Evolutionary conservation across 2,113 vertebrate species (phyloP), one percentile per base, ranked within the genome.

Genomic region (Phoenicopterus ruber): DNA sequence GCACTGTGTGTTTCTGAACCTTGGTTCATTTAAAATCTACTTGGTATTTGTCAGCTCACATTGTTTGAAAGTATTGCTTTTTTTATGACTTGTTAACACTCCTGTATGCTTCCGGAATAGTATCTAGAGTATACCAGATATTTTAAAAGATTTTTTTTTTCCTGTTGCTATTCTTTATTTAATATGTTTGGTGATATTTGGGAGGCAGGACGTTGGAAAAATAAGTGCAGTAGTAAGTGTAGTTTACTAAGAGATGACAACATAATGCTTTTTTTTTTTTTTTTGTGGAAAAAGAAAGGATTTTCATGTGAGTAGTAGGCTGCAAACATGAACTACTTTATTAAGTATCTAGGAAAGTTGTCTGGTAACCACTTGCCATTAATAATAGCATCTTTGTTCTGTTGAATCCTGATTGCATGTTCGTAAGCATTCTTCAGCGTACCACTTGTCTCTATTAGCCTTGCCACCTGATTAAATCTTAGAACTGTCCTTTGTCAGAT

Each of bases 381-480:
- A 97, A 66, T 76, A 92, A 83, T 59, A 94, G 11, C 50, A 59
- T 90, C 71, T 72, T 92, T 62, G 44, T 77, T 86, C 86, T 93
- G 71, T 59, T 96, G 93, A 96, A 71, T 93, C 81, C 67, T 95
- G 85, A 94, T 89, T 89, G 34, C 85, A 25, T 29, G 49, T 62
- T 82, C 57, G 61, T 69, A 89, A 74, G 62, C 58, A 83, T 97
- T 95, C 73, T 96, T 90, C 74, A 73, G 54, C 91, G 65, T 91
- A 61, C 44, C 73, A 89, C 86, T 97, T 97, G 40, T 93, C 70
- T 89, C 72, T 94, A 16, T 94, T 96, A 91, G 83, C 38, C 71
- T 72, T 89, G 58, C 67, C 40, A 95, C 32, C 74, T 96, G 95
- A 97, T 97, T 97, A 97, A 95, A 66, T 97, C 88, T 92, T 81